phyloP scores from a whole-genome alignment of 2,888 invertebrate genomes.

The Protodeltote pygarga region DNA sequence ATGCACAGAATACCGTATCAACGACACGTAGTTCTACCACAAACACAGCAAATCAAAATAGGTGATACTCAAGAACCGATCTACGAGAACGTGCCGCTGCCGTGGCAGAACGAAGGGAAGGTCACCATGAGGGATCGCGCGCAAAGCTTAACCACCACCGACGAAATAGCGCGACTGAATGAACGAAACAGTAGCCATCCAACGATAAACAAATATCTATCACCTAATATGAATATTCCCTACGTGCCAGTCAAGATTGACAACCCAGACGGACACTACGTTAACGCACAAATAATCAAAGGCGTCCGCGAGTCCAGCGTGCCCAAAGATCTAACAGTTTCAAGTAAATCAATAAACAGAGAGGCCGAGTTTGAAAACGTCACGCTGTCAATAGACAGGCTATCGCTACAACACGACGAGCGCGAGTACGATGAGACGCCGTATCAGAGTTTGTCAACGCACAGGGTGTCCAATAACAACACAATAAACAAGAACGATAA shows the following conservation, averaged over 20 bases:
- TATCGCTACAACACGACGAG: constrained; percentile 66
- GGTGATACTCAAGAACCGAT: constrained; percentile 89
- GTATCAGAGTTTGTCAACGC: constrained; percentile 79
- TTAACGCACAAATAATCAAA: constrained; percentile 81
- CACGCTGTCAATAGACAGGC: constrained; percentile 63
- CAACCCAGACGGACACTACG: constrained; percentile 71
- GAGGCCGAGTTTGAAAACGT: constrained; percentile 68
- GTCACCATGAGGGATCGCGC: constrained; percentile 81
- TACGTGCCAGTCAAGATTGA: constrained; percentile 60
- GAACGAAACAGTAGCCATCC: constrained; percentile 77
- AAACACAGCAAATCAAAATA: constrained; percentile 74
- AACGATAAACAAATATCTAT: constrained; percentile 62
- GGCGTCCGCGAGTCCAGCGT: constrained; percentile 75
- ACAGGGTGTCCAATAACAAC: constrained; percentile 71
- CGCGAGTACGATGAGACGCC: constrained; percentile 78
- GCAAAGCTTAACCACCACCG: constrained; percentile 91
- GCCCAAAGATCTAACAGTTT: constrained; percentile 68
- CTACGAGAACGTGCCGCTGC: constrained; percentile 93
- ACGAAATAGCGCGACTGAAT: constrained; percentile 85
- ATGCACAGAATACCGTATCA: constrained; percentile 79
- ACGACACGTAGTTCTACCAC: constrained; percentile 83
- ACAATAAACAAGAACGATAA: constrained; percentile 72
- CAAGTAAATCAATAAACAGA: constrained; percentile 62
- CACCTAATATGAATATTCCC: constrained; percentile 46
- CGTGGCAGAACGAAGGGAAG: constrained; percentile 85